Base-by-base conservation (phyloP, 2,888 invertebrate genomes). In the Euplexia lucipara region DNA sequence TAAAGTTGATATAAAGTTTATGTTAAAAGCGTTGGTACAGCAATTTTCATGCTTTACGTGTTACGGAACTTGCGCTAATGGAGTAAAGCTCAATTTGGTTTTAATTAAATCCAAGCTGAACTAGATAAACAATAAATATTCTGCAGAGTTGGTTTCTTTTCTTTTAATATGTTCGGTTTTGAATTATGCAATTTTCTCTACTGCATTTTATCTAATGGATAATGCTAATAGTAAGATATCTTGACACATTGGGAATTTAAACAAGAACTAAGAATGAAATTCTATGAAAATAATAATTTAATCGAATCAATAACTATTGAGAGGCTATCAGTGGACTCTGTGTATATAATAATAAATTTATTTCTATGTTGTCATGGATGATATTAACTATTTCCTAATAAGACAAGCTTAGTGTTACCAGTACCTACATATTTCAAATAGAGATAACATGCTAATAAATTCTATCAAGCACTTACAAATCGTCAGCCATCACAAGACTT, bases 11-110 rank as follows among this genome's bases (percentile, higher is more conserved):
- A 79, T 63, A 56, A 70, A 65, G 49, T 66, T 67, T 72, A 72
- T 79, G 70, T 82, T 79, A 72, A 79, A 82, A 77, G 81, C 68
- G 75, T 75, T 79, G 58, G 63, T 64, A 70, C 67, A 70, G 49
- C 64, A 68, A 72, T 82, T 77, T 75, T 79, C 69, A 59, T 71
- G 70, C 49, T 68, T 65, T 54, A 65, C 45, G 63, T 64, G 70
- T 76, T 74, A 52, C 53, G 49, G 41, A 59, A 48, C 34, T 64
- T 53, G 39, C 3, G 26, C 20, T 75, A 62, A 75, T 75, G 20
- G 37, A 52, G 35, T 20, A 1, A 41, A 14, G 32, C 9, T 44
- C 18, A n/a, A 18, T 32, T 41, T 26, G 20, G 30, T 51, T 37
- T n/a, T 53, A 53, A 22, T 34, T 2, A 22, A 48, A n/a, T 32